Percentiles rank a stretch among this genome's conserved stretches.
These are phyloP conservation scores for Lanius ludovicianus DNA, from an alignment of 2,113 vertebrate species.

Conservation along the genomic window DNA sequence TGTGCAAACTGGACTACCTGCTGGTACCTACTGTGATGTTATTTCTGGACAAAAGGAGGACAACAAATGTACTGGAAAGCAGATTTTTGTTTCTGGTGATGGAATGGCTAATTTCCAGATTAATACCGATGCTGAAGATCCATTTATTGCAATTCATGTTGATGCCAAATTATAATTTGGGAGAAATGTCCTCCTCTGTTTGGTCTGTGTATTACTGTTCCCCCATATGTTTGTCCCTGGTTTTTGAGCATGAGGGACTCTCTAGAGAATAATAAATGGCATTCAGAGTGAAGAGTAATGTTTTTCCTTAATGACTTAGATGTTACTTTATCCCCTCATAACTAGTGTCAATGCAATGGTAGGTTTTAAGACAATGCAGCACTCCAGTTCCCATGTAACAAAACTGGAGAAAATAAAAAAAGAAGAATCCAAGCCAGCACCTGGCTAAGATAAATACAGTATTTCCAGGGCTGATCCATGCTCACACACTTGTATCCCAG, in stretches of 20 bases:
- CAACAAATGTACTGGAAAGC: conserved; percentile 79
- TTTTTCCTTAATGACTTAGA: neutral
- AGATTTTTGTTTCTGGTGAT: conserved; percentile 76
- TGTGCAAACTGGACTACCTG: conserved; percentile 86
- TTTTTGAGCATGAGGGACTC: neutral
- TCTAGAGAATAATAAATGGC: neutral
- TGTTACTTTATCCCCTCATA: neutral
- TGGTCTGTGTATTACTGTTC: neutral
- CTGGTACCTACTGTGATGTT: conserved; percentile 90
- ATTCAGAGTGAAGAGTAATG: neutral
- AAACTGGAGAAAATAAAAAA: neutral
- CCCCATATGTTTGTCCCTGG: accelerated
- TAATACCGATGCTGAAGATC: conserved; percentile 83
- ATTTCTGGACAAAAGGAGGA: conserved; percentile 88
- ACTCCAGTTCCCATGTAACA: neutral
- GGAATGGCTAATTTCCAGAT: conserved; percentile 83
- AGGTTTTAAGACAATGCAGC: neutral
- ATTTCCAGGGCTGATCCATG: neutral
- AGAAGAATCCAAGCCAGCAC: neutral
- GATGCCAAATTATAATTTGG: conserved; percentile 68
- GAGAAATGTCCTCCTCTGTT: neutral
- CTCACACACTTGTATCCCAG: too few relatives aligned
- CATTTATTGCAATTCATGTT: conserved; percentile 86
- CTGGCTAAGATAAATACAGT: neutral
- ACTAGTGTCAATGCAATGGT: too few relatives aligned